Percentiles rank a stretch among this genome's conserved stretches.
These are phyloP conservation scores for Ecdyonurus torrentis DNA, from an alignment of 2,888 invertebrate genomes.

Conservation along the genomic window DNA sequence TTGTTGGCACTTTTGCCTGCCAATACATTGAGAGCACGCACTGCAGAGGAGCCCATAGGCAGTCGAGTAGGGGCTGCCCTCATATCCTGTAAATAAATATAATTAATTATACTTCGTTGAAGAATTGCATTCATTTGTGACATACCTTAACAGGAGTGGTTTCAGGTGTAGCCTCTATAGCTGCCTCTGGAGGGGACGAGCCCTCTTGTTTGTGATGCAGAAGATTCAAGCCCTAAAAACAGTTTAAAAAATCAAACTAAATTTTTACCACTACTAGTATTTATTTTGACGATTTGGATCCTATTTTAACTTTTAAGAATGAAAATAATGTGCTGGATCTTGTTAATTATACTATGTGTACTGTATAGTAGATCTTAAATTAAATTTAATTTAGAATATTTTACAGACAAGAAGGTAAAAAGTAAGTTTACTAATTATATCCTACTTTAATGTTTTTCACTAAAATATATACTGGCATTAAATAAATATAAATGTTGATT, in stretches of 20 bases:
- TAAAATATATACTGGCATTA: no score
- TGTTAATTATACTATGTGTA: no score
- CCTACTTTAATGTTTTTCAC: no score
- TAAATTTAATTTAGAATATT: conserved; percentile 7
- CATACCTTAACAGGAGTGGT: conserved; percentile 64
- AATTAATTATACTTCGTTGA: not conserved
- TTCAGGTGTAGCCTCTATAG: conserved; percentile 78
- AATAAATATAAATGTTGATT: no score
- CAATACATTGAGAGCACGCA: conserved; percentile 40
- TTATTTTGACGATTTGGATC: no score
- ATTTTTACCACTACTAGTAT: no score
- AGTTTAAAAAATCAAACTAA: no score
- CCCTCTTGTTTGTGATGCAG: conserved; percentile 32
- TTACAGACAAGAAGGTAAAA: no score
- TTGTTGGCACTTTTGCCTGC: conserved; percentile 21
- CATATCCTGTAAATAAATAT: conserved; percentile 21
- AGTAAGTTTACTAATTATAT: no score
- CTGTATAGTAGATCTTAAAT: conserved; percentile 3
- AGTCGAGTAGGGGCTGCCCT: conserved; percentile 24
- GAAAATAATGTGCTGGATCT: no score
- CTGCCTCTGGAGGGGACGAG: conserved; percentile 67
- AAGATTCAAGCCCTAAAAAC: no score
- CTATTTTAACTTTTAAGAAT: no score
- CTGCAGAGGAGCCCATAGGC: conserved; percentile 42
- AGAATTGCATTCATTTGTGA: not conserved